phyloP scores from a whole-genome alignment of 2,797 vertebrate species.

The Anguilla anguilla region DNA sequence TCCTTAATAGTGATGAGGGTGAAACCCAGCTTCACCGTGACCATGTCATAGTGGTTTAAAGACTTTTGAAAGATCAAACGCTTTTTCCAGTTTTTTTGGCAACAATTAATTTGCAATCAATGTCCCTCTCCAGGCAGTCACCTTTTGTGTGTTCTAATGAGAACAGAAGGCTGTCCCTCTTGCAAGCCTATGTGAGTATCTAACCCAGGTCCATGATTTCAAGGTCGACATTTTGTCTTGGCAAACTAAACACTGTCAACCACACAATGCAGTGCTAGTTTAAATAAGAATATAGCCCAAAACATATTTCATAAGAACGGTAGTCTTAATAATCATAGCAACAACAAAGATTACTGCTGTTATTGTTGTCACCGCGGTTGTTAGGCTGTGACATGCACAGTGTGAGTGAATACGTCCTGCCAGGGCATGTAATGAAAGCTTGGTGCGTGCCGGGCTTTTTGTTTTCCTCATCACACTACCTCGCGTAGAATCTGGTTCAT shows the following conservation, averaged over 20 bases:
- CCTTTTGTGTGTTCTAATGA: conserved; percentile 34
- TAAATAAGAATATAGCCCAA: not conserved
- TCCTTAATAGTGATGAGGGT: not conserved
- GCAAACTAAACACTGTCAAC: not conserved
- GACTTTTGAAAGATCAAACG: conserved; percentile 33
- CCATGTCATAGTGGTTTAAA: not conserved
- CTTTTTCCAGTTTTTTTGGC: conserved; percentile 26
- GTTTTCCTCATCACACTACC: not conserved
- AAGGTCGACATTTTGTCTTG: not conserved
- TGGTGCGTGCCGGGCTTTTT: not conserved
- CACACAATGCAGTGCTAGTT: not conserved
- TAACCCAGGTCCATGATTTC: not conserved
- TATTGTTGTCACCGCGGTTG: not conserved
- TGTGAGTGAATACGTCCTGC: not conserved
- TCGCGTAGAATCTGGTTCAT: not conserved
- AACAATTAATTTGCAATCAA: conserved; percentile 31
- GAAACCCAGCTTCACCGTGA: not conserved
- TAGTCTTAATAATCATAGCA: not conserved
- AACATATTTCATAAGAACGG: not conserved
- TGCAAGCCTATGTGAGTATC: not conserved
- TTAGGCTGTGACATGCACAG: not conserved
- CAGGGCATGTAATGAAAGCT: not conserved
- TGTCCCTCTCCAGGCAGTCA: conserved; percentile 29
- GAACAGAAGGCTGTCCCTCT: conserved; percentile 26
- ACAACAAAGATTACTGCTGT: not conserved